Evolutionary conservation across 37 sponge, comb jelly and placozoan species (phyloP), one percentile per base, ranked within the genome.

Genomic region (Eunapius fragilis): DNA sequence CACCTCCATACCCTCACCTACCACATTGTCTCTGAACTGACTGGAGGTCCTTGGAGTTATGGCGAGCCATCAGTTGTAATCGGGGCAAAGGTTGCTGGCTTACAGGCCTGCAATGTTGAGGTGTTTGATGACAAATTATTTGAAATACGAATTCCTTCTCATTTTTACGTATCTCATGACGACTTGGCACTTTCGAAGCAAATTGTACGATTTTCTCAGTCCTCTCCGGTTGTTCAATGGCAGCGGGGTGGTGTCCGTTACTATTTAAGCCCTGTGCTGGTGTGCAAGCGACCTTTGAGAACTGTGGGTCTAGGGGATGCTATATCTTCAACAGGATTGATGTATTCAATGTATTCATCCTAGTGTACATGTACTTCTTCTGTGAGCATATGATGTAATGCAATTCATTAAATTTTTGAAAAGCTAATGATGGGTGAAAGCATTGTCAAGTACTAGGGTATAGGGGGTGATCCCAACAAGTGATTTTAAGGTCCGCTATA

Each of bases 241-340:
- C 19, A 45, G 13, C 86, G 95, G 82, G 91, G 48, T 0, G 77
- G 84, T 0, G 70, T 94, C 30, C 69, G 77, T 6, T 92, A 83
- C 47, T 48, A 77, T 38, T 47, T 96, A 34, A 92, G 82, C 38
- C 98, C 98, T 28, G 98, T 98, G 25, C 78, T 96, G 33, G 94
- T 98, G 0, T 98, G 98, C 81, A 91, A 81, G 49, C 68, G 81
- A 27, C 98, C 98, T 22, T 45, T 83, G 25, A 93, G 93, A 67
- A 98, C 98, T 34, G 98, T 98, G 5, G 98, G 98, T 0, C 84
- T 98, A 14, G 98, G 98, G 25, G 98, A 98, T 76, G 97, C 98
- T 22, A 96, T 98, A 31, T 95, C 96, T 12, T 75, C 94, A 17
- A 78, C 88, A 0, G 98, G 94, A 68, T 90, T 98, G 1, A 47